These are phyloP conservation scores for Horisme vitalbata DNA, from an alignment of 2,888 invertebrate species.

Conservation along the genomic window DNA sequence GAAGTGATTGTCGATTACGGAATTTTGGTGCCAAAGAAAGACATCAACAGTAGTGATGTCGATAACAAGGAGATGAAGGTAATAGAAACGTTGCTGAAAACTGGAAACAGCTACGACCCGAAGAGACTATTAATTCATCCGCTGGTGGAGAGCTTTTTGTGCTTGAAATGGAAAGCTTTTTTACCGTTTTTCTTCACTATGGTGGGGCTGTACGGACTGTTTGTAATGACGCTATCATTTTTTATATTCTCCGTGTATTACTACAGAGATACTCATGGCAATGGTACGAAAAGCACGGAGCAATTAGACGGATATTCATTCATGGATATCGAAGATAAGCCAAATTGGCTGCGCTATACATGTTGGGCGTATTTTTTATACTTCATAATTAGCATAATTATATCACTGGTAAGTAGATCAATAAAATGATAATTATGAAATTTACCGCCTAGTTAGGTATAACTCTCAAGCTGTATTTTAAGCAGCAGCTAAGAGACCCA, in stretches of 20 bases:
- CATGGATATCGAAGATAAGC: constrained; percentile 6
- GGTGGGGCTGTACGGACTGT: constrained; percentile 52
- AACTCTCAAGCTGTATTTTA: too few species aligned
- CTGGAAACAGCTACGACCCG: constrained; percentile 48
- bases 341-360: constrained; percentile 1
- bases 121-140: constrained; percentile 61
- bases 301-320: not conserved
- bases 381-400: constrained; percentile 6
- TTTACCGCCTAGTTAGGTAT: too few species aligned
- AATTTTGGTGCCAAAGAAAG: constrained; percentile 43
- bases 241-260: constrained; percentile 42
- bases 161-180: constrained; percentile 61
- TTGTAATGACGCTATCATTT: constrained; percentile 51
- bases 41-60: not conserved
- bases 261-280: constrained; percentile 33
- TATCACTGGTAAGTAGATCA: constrained; percentile 9
- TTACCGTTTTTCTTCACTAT: constrained; percentile 55
- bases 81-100: constrained; percentile 42
- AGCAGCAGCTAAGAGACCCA: too few species aligned
- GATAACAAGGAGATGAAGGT: constrained; percentile 13
- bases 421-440: too few species aligned
- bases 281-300: not conserved
- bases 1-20: constrained; percentile 58
- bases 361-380: constrained; percentile 13
- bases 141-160: constrained; percentile 60